Evolutionary conservation across 2,888 invertebrate genomes (phyloP).

Genomic region (Stenodema calcarata): DNA sequence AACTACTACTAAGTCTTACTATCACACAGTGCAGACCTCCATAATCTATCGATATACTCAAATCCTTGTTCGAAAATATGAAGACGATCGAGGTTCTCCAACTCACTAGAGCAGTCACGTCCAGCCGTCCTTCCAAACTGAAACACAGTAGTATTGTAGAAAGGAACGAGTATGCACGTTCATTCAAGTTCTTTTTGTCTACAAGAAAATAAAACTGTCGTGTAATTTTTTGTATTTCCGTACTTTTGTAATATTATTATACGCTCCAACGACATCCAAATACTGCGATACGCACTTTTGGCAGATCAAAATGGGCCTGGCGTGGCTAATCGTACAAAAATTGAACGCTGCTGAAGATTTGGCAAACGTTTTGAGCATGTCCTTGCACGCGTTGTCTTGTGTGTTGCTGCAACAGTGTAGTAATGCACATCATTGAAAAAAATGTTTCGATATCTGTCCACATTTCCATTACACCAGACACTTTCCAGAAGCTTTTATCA

Average conservation of each 20-base stretch:
- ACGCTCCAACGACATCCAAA: constrained; percentile 64
- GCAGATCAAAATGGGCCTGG: constrained; percentile 70
- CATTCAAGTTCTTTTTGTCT: too few relatives aligned
- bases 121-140: constrained; percentile 63
- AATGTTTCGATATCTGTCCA: too few relatives aligned
- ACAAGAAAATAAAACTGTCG: too few relatives aligned
- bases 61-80: constrained; percentile 69
- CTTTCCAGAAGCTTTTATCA: too few relatives aligned
- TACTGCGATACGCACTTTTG: constrained; percentile 67
- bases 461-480: too few relatives aligned
- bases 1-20: constrained; percentile 63
- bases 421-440: too few relatives aligned
- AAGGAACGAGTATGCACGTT: too few relatives aligned
- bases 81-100: constrained; percentile 69
- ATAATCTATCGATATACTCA: constrained; percentile 66
- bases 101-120: constrained; percentile 66
- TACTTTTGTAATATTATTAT: constrained; percentile 62
- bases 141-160: too few relatives aligned
- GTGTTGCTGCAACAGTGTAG: background rate
- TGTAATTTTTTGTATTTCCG: too few relatives aligned
- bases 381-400: constrained; percentile 51
- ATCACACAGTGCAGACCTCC: constrained; percentile 70
- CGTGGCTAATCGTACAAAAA: constrained; percentile 68
- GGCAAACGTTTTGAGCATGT: constrained; percentile 63
- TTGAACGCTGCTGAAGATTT: constrained; percentile 67